Percentiles rank a stretch among this genome's conserved stretches.
Evolutionary conservation across 2,888 invertebrate species (phyloP).

Genomic region (Leucophenga maculata): DNA sequence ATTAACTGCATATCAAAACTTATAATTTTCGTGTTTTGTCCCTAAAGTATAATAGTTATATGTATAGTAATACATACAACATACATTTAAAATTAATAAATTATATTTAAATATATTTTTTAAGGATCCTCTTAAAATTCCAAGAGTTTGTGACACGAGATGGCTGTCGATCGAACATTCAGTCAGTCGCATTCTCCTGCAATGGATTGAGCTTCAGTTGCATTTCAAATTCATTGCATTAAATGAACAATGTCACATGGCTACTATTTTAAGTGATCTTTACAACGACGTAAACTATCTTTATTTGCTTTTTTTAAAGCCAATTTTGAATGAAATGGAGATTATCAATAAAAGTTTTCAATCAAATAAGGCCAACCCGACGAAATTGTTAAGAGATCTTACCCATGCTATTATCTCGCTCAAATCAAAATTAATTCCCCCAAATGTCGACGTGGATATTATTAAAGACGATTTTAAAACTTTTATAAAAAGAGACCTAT

Average conservation of each 20-base stretch:
- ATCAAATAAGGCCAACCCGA: background rate
- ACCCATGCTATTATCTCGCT: background rate
- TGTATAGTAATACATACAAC: no score
- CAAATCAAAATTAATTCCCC: background rate
- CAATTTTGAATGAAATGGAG: background rate
- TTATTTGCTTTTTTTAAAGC: constrained; percentile 13
- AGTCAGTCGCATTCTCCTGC: constrained; percentile 7
- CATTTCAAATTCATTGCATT: no score
- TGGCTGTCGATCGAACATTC: constrained; percentile 10
- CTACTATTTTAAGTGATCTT: no score
- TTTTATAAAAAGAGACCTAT: constrained; percentile 3
- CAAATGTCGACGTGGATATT: background rate
- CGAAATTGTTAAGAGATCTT: background rate
- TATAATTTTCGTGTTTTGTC: no score
- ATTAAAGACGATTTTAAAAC: constrained; percentile 5
- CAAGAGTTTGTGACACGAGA: background rate
- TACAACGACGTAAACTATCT: background rate
- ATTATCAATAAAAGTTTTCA: no score
- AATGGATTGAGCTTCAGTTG: background rate
- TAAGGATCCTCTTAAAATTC: constrained; percentile 22
- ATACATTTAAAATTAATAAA: no score
- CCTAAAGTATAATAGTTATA: no score
- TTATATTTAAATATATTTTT: constrained; percentile 11
- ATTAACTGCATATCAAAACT: no score
- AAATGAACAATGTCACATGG: no score